Evolutionary conservation across 1,140 invertebrate species (phyloP), one percentile per base, ranked within the genome.

Genomic region (Ganaspis sp.): DNA sequence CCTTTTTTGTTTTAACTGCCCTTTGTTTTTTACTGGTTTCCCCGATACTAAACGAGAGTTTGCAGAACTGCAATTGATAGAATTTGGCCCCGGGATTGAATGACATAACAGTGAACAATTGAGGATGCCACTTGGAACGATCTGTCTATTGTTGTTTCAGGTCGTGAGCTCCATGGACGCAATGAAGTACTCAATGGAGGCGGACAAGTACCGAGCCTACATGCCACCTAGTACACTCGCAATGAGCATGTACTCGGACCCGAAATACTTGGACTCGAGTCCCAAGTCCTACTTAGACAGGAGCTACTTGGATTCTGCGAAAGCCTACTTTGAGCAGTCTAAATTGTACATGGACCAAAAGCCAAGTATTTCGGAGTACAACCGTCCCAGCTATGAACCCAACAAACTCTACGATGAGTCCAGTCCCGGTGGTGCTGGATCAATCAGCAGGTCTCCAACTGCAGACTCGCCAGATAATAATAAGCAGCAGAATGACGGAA

Each of bases 311-410:
- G 93, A 94, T 81, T 95, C 94, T 0, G 94, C 95, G 2, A 96
- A 96, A 87, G 95, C 95, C 0, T 97, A 96, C 86, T 94, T 95
- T 78, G 94, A 95, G 84, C 92, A 93, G 9, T 94, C 94, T 9
- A 95, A 95, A 85, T 94, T 96, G 91, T 96, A 96, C 89, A 95
- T 95, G 93, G 95, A 96, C 83, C 93, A 93, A 78, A 95, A 95
- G 79, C 92, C 84, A 72, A 91, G 84, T 0, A 84, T 87, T 6
- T 45, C 73, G 9, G 89, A 90, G 8, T 91, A 91, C 79, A 93
- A 78, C 92, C 83, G 94, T 73, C 92, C 93, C 0, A 83, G 78
- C 45, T 91, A 89, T 84, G 92, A 89, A 38, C 86, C 79, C 76
- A 92, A 87, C 77, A 92, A 90, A 45, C 69, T 93, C 92, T 89